phyloP scores from a whole-genome alignment of 2,797 vertebrate genomes.

The Sternotherus odoratus region DNA sequence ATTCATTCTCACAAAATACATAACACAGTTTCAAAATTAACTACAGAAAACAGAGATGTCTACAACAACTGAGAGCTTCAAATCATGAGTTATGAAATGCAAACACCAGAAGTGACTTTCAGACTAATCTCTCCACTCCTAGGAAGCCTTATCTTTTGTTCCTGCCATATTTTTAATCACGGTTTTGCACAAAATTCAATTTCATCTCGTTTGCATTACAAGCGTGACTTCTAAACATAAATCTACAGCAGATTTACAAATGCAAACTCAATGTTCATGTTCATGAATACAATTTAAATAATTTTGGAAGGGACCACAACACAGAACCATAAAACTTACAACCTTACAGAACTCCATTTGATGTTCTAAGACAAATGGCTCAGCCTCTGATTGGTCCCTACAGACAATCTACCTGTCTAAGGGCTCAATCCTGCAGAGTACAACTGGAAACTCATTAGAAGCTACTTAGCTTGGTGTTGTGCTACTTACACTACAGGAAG shows the following conservation, averaged over 20 bases:
- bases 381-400: background rate
- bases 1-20: background rate
- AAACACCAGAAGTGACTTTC: background rate
- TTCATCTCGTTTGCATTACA: background rate
- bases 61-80: constrained; percentile 12
- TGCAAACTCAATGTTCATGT: background rate
- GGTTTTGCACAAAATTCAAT: background rate
- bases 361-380: background rate
- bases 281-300: background rate
- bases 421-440: background rate
- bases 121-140: background rate
- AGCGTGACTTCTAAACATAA: constrained; percentile 1
- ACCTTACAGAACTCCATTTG: background rate
- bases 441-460: background rate
- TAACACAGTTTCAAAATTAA: background rate
- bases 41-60: background rate
- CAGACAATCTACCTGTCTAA: background rate
- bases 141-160: background rate
- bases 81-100: background rate
- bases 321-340: background rate
- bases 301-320: background rate
- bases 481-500: background rate
- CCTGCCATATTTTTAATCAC: background rate
- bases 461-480: background rate
- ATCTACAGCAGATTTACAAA: constrained; percentile 6